phyloP scores from a whole-genome alignment of 2,113 vertebrate species.

The Cryptotis parvus region DNA sequence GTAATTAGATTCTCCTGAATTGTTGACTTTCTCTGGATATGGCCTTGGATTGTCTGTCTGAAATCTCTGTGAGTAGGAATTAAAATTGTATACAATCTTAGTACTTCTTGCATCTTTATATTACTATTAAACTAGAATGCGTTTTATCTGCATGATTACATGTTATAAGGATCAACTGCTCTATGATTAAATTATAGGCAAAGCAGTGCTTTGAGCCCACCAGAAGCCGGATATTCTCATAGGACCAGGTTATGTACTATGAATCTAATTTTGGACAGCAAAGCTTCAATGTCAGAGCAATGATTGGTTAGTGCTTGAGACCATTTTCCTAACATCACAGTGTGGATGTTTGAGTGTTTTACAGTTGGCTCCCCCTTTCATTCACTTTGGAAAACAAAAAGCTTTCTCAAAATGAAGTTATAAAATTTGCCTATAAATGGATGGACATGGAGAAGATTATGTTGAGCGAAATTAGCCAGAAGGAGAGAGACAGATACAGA shows the following conservation, averaged over 20 bases:
- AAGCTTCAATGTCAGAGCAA: neutral
- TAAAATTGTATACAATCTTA: neutral
- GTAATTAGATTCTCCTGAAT: neutral
- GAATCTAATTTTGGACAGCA: neutral
- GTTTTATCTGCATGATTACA: neutral
- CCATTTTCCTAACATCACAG: neutral
- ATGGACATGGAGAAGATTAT: too few species aligned
- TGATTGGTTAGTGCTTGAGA: neutral
- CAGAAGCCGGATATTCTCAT: neutral
- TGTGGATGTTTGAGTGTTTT: neutral
- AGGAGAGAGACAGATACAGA: too few species aligned
- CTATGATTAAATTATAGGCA: neutral
- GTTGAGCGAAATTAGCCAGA: too few species aligned
- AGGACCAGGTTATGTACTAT: neutral
- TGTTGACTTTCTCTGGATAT: neutral
- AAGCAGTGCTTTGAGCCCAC: neutral
- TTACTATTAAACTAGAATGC: neutral
- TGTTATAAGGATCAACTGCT: neutral
- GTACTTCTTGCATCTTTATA: neutral
- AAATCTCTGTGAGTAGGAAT: neutral
- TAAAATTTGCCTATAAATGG: too few species aligned
- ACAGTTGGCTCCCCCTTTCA: neutral
- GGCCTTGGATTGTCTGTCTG: neutral
- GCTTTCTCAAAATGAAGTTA: too few species aligned
- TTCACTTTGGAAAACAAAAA: neutral